A percentile compares a stretch with the other conserved stretches of the same genome.
Conservation (phyloP, 2,888 invertebrate genomes). For the Cheilosia vulpina region DNA sequence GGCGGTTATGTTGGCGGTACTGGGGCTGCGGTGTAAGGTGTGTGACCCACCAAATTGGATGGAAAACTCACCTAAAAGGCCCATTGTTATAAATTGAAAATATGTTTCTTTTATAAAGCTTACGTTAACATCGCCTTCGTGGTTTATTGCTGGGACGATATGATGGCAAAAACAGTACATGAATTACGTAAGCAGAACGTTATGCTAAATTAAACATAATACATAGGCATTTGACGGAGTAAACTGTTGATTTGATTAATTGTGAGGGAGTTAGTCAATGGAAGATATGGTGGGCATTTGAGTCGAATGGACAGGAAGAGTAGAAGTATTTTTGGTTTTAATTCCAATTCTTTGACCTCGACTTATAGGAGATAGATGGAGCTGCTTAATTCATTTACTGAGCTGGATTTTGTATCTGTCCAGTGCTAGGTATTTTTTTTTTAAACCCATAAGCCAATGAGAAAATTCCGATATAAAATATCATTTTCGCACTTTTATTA, state of each 20-base stretch:
- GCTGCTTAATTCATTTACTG: too few species aligned
- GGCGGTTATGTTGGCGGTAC: neutral
- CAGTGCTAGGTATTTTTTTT: too few species aligned
- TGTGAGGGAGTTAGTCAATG: neutral
- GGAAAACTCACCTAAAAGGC: conserved; percentile 34
- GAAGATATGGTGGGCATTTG: too few species aligned
- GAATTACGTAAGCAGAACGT: conserved; percentile 15
- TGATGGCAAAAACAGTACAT: neutral
- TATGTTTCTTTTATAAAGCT: neutral
- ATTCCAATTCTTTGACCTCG: too few species aligned
- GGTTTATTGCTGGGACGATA: neutral
- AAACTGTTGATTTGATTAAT: neutral
- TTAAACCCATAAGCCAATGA: too few species aligned
- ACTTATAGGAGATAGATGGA: too few species aligned
- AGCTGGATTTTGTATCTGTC: too few species aligned
- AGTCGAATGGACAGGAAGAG: too few species aligned
- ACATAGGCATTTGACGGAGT: neutral
- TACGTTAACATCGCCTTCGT: neutral
- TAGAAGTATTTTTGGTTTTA: too few species aligned
- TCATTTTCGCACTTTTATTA: too few species aligned
- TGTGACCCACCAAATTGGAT: conserved; percentile 21
- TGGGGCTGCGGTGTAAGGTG: conserved; percentile 25
- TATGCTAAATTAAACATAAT: conserved; percentile 34
- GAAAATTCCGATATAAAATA: too few species aligned
- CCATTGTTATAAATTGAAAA: conserved; percentile 32